phyloP scores from a whole-genome alignment of 2,797 vertebrate species.

The Paratrypauchen microcephalus region DNA sequence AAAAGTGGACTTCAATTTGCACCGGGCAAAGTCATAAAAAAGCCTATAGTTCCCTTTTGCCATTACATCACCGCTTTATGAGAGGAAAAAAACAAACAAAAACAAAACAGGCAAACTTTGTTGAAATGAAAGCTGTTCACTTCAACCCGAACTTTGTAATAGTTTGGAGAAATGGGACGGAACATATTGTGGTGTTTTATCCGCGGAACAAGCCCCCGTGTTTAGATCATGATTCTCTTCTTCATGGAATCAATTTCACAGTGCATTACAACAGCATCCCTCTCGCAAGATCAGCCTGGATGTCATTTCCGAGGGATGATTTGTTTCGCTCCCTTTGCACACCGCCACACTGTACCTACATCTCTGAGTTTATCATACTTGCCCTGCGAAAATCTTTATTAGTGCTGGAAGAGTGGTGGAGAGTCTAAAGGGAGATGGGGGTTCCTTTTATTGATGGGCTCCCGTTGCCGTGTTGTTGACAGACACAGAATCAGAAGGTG shows the following conservation, averaged over 20 bases:
- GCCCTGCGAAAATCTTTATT: conserved; percentile 77
- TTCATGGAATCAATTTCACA: conserved; percentile 83
- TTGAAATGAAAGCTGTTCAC: conserved; percentile 14
- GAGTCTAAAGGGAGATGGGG: conserved; percentile 47
- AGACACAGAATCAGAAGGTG: conserved; percentile 51
- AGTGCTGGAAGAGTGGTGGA: conserved; percentile 62
- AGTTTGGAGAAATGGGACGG: conserved; percentile 20
- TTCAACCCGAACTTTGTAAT: conserved; percentile 16
- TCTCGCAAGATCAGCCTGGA: conserved; percentile 70
- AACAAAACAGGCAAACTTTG: conserved; percentile 7
- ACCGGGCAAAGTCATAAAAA: background rate
- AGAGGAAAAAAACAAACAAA: conserved; percentile 1
- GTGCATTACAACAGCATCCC: conserved; percentile 72
- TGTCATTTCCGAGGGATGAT: conserved; percentile 71
- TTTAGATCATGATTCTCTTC: conserved; percentile 79
- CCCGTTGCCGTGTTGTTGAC: conserved; percentile 54
- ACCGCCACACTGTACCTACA: conserved; percentile 62
- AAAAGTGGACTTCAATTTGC: background rate
- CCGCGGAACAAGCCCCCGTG: conserved; percentile 62
- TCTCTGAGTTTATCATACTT: conserved; percentile 73
- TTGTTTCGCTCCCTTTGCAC: conserved; percentile 64
- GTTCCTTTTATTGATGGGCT: conserved; percentile 45
- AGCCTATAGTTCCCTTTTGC: background rate
- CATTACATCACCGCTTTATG: background rate
- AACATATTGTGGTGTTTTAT: conserved; percentile 43